Percentiles rank a stretch among this genome's conserved stretches.
Evolutionary conservation across 2,797 vertebrate species (phyloP).

Genomic region (Furcifer pardalis): DNA sequence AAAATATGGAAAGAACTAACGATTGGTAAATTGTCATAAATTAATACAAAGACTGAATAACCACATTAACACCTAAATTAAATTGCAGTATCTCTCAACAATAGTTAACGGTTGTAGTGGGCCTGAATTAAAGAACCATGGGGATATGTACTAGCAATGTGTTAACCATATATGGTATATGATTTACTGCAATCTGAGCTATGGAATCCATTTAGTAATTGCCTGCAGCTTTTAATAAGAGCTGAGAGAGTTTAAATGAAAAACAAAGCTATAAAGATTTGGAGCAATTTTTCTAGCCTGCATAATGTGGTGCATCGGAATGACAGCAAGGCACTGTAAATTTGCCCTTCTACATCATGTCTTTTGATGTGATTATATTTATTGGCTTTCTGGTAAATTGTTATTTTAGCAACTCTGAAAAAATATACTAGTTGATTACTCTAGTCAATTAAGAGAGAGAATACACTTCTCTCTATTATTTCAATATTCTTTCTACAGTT

Average conservation of each 20-base stretch:
- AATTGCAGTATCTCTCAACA: constrained; percentile 22
- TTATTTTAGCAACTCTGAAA: constrained; percentile 35
- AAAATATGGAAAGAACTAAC: neutral
- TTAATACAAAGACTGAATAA: neutral
- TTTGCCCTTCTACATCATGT: constrained; percentile 42
- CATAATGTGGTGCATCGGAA: constrained; percentile 38
- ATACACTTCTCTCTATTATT: neutral
- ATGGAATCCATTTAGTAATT: constrained; percentile 49
- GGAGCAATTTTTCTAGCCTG: constrained; percentile 28
- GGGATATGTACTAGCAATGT: constrained; percentile 17
- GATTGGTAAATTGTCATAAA: neutral
- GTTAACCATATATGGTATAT: constrained; percentile 35
- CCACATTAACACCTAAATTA: constrained; percentile 34
- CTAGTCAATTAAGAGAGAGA: neutral
- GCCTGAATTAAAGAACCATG: constrained; percentile 35
- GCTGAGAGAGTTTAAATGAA: constrained; percentile 40
- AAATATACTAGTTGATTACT: constrained; percentile 14
- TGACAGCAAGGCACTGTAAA: constrained; percentile 44
- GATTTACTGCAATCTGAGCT: constrained; percentile 39
- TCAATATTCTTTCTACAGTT: neutral
- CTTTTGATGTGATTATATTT: constrained; percentile 69
- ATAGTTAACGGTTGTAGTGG: neutral
- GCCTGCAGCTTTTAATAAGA: constrained; percentile 28
- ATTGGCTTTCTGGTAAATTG: constrained; percentile 57
- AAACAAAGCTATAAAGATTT: constrained; percentile 41